Conservation (phyloP, 2,113 vertebrate genomes). For the Tragelaphus imberbis region DNA sequence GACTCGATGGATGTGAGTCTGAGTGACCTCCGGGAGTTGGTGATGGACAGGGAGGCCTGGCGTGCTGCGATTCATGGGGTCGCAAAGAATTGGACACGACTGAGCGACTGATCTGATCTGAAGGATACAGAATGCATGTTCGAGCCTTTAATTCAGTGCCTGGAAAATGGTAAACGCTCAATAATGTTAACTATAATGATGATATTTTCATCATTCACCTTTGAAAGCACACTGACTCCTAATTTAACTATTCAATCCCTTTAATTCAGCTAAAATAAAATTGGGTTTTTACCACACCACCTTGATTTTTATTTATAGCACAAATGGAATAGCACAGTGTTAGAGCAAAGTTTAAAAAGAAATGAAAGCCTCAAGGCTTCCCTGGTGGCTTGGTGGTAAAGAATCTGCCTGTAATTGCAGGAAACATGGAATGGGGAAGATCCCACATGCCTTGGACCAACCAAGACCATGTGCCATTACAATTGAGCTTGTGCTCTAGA, state of each 20-base stretch:
- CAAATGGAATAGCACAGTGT: neutral
- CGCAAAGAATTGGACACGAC: too few species aligned
- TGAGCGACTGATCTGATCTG: too few species aligned
- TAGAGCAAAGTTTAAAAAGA: constrained; percentile 19
- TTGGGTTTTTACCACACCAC: neutral
- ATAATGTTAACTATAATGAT: neutral
- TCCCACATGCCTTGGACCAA: neutral
- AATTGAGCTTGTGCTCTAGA: neutral
- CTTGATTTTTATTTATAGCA: neutral
- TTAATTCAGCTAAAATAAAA: constrained; percentile 20
- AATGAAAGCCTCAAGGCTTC: neutral
- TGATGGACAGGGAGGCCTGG: too few species aligned
- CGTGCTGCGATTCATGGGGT: too few species aligned
- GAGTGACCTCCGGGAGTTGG: too few species aligned
- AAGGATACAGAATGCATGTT: neutral
- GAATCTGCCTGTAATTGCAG: neutral
- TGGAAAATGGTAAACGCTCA: neutral
- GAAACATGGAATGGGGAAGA: neutral
- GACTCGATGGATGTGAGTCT: too few species aligned
- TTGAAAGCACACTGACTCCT: neutral
- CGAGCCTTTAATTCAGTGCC: neutral
- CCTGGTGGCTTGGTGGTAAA: neutral
- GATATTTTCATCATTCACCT: neutral
- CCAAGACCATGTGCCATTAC: neutral
- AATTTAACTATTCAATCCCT: neutral